A percentile compares a stretch with the other conserved stretches of the same genome.
Evolutionary conservation across 2,113 vertebrate genomes (phyloP).

Genomic region (Sakesphorus luctuosus): DNA sequence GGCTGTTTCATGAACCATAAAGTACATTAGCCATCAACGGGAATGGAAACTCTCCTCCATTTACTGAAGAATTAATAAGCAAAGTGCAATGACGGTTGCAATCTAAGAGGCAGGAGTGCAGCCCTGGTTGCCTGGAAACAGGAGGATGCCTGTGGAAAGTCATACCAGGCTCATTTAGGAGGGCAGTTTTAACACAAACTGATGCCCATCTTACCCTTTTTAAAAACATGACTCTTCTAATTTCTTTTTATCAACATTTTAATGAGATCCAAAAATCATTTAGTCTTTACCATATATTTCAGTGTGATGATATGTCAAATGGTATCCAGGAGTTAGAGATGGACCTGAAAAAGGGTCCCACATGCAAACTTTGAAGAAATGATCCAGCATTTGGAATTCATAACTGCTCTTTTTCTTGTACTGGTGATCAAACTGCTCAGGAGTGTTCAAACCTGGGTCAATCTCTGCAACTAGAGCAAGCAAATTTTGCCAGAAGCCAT

Average conservation of each 20-base stretch:
- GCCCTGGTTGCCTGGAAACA: slow-evolving; percentile 38
- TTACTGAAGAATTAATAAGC: slow-evolving; percentile 57
- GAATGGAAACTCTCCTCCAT: slow-evolving; percentile 34
- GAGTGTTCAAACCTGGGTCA: not conserved
- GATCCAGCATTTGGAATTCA: not conserved
- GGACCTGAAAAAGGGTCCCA: not conserved
- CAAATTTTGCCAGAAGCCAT: not conserved
- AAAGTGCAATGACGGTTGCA: not conserved
- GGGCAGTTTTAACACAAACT: not conserved
- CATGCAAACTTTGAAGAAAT: not conserved
- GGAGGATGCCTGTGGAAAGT: not conserved
- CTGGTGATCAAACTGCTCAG: not conserved
- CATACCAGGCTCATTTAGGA: not conserved
- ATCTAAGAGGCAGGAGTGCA: not conserved
- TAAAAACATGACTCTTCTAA: not conserved
- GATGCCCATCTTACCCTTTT: not conserved
- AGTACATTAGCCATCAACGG: slow-evolving; percentile 34
- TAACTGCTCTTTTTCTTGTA: not conserved
- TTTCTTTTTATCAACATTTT: not conserved
- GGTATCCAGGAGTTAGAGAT: not conserved
- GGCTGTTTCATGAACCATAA: slow-evolving; percentile 45
- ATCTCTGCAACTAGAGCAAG: not conserved
- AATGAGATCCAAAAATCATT: not conserved
- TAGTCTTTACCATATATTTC: not conserved
- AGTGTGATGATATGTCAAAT: not conserved